A percentile compares a stretch with the other conserved stretches of the same genome.
Conservation (phyloP, 2,888 invertebrate species). For the Dynastes tityus region DNA sequence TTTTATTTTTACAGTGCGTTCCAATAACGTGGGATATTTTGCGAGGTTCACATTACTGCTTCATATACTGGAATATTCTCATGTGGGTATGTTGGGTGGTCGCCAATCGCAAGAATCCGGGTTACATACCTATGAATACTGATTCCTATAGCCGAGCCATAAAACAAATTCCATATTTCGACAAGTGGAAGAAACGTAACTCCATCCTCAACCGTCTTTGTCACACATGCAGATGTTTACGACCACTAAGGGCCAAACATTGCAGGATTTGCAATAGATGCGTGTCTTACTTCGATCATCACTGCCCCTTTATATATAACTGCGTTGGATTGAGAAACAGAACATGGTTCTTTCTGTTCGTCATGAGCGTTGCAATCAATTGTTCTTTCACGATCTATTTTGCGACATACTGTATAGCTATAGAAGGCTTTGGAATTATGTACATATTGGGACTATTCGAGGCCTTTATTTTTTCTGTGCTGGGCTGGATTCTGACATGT, state of each 20-base stretch:
- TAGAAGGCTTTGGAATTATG: constrained; percentile 88
- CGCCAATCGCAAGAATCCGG: constrained; percentile 91
- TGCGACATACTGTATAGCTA: constrained; percentile 87
- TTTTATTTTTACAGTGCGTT: constrained; percentile 76
- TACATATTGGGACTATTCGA: constrained; percentile 88
- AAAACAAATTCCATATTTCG: constrained; percentile 92
- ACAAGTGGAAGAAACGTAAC: constrained; percentile 92
- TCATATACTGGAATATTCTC: constrained; percentile 90
- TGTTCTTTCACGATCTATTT: constrained; percentile 91
- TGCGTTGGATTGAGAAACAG: constrained; percentile 94
- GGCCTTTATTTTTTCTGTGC: constrained; percentile 87
- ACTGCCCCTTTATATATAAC: constrained; percentile 96
- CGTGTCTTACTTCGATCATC: constrained; percentile 91
- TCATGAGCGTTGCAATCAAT: constrained; percentile 89
- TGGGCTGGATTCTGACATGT: constrained; percentile 91
- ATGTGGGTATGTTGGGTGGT: constrained; percentile 96
- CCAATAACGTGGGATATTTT: constrained; percentile 93
- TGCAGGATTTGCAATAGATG: constrained; percentile 90
- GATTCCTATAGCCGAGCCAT: constrained; percentile 93
- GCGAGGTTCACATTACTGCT: constrained; percentile 89
- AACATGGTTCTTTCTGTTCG: constrained; percentile 94
- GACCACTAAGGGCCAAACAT: constrained; percentile 92
- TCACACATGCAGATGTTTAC: constrained; percentile 90
- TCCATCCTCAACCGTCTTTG: constrained; percentile 87
- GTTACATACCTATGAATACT: constrained; percentile 90